These are phyloP conservation scores for Dasyurus viverrinus DNA, from an alignment of 2,113 vertebrate species.

Conservation along the genomic window DNA sequence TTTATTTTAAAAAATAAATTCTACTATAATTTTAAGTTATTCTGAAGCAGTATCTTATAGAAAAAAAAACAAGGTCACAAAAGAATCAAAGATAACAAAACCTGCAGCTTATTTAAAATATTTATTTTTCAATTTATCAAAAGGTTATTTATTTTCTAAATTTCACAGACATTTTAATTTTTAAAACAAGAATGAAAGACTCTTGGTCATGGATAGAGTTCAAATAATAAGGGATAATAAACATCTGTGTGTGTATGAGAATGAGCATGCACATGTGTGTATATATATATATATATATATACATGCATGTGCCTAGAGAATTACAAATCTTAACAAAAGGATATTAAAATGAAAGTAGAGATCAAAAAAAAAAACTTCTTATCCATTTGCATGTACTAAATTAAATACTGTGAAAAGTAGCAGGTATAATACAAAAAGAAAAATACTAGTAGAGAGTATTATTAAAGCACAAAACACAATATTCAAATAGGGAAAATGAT, in stretches of 20 bases:
- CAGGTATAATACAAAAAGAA: background rate
- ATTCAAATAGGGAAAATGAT: background rate
- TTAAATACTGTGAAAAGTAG: background rate
- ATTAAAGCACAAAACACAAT: background rate
- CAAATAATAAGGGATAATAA: background rate
- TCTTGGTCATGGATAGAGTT: background rate
- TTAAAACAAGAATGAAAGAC: background rate
- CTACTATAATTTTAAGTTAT: conserved; percentile 55
- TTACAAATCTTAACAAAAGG: background rate
- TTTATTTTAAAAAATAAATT: conserved; percentile 57
- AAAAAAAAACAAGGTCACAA: conserved; percentile 67
- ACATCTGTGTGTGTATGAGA: no score
- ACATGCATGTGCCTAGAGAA: background rate
- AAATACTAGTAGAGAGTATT: background rate
- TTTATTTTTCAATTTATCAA: conserved; percentile 71
- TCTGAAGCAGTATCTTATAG: conserved; percentile 69
- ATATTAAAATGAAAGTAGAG: background rate
- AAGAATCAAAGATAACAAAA: conserved; percentile 77
- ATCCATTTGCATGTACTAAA: background rate
- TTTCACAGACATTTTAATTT: conserved; percentile 64
- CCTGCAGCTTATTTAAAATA: conserved; percentile 40
- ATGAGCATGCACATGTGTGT: background rate
- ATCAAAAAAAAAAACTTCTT: background rate
- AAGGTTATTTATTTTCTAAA: conserved; percentile 63
- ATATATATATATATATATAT: no score